phyloP scores from a whole-genome alignment of 2,113 vertebrate genomes.

The Lophius piscatorius region DNA sequence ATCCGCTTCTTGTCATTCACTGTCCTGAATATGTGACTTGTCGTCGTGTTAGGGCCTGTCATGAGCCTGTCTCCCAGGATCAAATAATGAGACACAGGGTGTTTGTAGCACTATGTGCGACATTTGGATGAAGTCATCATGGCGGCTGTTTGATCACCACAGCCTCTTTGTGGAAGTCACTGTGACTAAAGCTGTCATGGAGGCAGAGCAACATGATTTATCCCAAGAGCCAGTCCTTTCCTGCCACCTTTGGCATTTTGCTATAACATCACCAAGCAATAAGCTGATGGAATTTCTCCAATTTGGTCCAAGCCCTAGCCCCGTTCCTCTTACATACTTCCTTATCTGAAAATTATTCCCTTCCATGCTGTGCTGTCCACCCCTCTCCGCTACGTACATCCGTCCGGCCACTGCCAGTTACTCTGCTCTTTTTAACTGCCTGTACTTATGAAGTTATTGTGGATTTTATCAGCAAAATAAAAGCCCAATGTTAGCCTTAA shows the following conservation, averaged over 20 bases:
- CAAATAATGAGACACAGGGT: constrained; percentile 58
- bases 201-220: constrained; percentile 68
- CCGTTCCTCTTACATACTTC: constrained; percentile 28
- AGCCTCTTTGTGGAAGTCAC: constrained; percentile 68
- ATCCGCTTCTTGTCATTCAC: constrained; percentile 66
- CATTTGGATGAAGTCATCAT: constrained; percentile 75
- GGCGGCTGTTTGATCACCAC: constrained; percentile 65
- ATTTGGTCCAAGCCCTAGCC: constrained; percentile 50
- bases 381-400: constrained; percentile 21
- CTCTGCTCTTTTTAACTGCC: constrained; percentile 68
- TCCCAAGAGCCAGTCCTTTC: constrained; percentile 67
- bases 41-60: constrained; percentile 62
- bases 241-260: constrained; percentile 65
- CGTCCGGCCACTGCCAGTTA: constrained; percentile 51
- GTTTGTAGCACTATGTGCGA: constrained; percentile 50
- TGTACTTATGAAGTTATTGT: constrained; percentile 66
- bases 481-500: constrained; percentile 70
- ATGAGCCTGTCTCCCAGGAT: constrained; percentile 65
- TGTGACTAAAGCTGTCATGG: constrained; percentile 69
- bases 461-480: constrained; percentile 73
- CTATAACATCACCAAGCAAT: constrained; percentile 66
- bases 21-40: constrained; percentile 53
- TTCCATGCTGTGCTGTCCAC: constrained; percentile 32
- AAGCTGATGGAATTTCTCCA: constrained; percentile 69
- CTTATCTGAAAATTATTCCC: constrained; percentile 36